Evolutionary conservation across 1,140 invertebrate species (phyloP).

Genomic region (Sycobia sp.): DNA sequence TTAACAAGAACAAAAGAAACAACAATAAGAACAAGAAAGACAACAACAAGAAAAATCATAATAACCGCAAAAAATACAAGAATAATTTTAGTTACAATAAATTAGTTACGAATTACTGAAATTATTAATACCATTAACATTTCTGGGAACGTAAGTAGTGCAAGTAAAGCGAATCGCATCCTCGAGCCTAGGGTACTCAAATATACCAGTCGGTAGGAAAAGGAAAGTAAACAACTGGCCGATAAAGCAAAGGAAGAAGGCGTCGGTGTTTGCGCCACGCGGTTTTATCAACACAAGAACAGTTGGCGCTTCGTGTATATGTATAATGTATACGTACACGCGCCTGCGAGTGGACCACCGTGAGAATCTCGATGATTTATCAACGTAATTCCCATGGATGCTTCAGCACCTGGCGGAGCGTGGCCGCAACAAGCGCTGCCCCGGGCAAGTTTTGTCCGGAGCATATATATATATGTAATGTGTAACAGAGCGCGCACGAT

Average conservation of each 20-base stretch:
- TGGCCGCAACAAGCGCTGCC: constrained; percentile 23
- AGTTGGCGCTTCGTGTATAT: constrained; percentile 21
- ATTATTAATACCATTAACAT: no score
- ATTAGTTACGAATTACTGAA: no score
- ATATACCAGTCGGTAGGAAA: no score
- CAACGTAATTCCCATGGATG: constrained; percentile 58
- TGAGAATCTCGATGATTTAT: constrained; percentile 59
- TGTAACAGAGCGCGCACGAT: background rate
- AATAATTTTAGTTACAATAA: no score
- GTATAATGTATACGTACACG: no score
- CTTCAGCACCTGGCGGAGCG: constrained; percentile 55
- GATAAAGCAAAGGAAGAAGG: background rate
- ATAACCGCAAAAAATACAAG: no score
- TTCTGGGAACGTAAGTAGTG: no score
- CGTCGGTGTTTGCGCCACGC: background rate
- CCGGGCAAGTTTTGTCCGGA: constrained; percentile 40
- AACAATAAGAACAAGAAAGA: no score
- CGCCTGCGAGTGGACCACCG: constrained; percentile 42
- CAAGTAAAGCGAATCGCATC: no score
- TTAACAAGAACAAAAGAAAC: no score
- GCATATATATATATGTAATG: background rate
- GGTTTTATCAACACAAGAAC: constrained; percentile 27
- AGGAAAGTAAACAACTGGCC: background rate
- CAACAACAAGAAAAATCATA: no score
- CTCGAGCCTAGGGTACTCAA: no score